These are phyloP conservation scores for Oreohelix idahoensis DNA, from an alignment of 1,140 invertebrate genomes.

Conservation along the genomic window DNA sequence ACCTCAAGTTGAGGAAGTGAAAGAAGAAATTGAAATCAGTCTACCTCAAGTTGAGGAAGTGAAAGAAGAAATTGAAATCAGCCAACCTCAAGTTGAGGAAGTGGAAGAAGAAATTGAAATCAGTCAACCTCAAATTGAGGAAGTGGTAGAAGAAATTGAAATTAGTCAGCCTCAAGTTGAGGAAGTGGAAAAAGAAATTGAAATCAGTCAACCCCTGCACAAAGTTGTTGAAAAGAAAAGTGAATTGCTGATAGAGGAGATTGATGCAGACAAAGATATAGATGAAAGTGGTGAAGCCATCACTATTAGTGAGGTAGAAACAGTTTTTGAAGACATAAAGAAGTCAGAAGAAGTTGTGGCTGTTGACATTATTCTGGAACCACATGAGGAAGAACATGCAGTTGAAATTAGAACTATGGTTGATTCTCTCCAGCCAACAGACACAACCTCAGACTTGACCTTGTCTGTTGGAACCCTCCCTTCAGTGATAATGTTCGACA, in stretches of 20 bases:
- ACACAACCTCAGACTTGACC: background rate
- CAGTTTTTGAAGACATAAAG: background rate
- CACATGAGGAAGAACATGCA: background rate
- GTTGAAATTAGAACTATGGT: background rate
- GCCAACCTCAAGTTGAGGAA: slow-evolving; percentile 25
- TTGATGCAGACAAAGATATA: slow-evolving; percentile 38
- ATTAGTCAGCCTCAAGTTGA: slow-evolving; percentile 22
- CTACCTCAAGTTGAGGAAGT: slow-evolving; percentile 46
- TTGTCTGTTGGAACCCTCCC: background rate
- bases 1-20: slow-evolving; percentile 24
- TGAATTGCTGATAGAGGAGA: slow-evolving; percentile 23
- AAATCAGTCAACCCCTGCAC: slow-evolving; percentile 17
- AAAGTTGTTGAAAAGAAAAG: slow-evolving; percentile 40
- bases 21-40: slow-evolving; percentile 31
- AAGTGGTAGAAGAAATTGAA: slow-evolving; percentile 41
- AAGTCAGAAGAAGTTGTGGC: background rate
- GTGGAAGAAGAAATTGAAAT: slow-evolving; percentile 33
- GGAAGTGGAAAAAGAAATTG: slow-evolving; percentile 29
- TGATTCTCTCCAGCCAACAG: slow-evolving; percentile 1
- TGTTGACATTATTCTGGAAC: background rate
- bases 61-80: slow-evolving; percentile 35
- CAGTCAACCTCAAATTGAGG: slow-evolving; percentile 39
- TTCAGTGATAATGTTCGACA: background rate
- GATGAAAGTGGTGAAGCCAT: slow-evolving; percentile 35
- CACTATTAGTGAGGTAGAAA: background rate